Base-by-base conservation (phyloP, 2,113 vertebrate species). In the Malurus melanocephalus region DNA sequence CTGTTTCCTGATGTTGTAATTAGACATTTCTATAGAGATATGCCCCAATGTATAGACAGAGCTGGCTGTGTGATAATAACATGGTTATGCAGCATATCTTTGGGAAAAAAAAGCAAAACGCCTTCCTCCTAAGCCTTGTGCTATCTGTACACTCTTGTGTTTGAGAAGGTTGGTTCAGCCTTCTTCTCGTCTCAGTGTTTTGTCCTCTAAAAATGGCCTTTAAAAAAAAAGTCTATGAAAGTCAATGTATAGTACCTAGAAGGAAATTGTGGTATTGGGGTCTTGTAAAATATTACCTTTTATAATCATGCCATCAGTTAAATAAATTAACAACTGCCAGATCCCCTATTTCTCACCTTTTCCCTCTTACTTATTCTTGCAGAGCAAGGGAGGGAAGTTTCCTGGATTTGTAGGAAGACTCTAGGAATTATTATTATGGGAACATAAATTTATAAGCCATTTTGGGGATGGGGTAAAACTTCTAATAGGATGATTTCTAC, bases 171-270 rank as follows among this genome's bases (percentile, higher is more conserved):
- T 71, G 45, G 21, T 86, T 94, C 89, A 81, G 53, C 88, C 80
- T 38, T 66, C 69, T 88, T 95, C 52, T 88, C 35, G 26, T 96
- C 94, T 94, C 46, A 43, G 33, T 86, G 85, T 95, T 92, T 87
- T 92, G 53, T 95, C 93, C 89, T 91, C 68, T 91, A 92, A 96
- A 96, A 97, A 97, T 97, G 96, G 96, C 96, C 97, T 97, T 97
- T 88, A 30, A 94, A 94, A 93, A 75, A 74, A 89, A 4, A 94
- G 32, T 94, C 51, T 49, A 62, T 85, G 90, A 88, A 91, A 96
- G 78, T 92, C 18, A 12, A 3, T 92, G 51, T 81, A 49, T 92
- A 57, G 48, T 79, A 96, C 78, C 55, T 76, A 6, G 92, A 87
- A 90, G 93, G 88, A 89, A 94, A 76, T 80, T 42, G 67, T 32